Evolutionary conservation across 2,888 invertebrate genomes (phyloP).

Genomic region (Temnothorax ravouxi): DNA sequence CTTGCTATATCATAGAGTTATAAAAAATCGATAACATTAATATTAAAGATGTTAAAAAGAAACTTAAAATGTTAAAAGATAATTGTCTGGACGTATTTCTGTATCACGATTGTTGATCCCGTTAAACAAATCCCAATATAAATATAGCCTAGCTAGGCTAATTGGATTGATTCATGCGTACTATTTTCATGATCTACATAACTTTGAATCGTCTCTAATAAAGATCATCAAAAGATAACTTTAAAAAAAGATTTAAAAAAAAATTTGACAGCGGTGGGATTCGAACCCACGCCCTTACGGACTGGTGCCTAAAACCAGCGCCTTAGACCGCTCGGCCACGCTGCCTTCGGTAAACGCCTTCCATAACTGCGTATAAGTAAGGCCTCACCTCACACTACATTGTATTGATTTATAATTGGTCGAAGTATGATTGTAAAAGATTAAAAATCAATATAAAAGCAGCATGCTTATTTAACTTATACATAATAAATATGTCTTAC

Average conservation of each 20-base stretch:
- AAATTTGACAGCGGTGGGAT: slow-evolving; percentile 88
- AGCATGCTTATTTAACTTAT: background rate
- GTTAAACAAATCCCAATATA: background rate
- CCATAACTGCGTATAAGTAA: slow-evolving; percentile 39
- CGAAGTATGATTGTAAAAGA: background rate
- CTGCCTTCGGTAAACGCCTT: slow-evolving; percentile 83
- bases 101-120: background rate
- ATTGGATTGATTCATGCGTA: background rate
- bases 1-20: background rate
- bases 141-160: background rate
- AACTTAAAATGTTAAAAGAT: background rate
- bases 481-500: background rate
- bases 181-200: background rate
- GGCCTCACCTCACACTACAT: too few relatives aligned
- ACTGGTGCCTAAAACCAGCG: slow-evolving; percentile 90
- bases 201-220: background rate
- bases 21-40: background rate
- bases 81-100: background rate
- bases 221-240: background rate
- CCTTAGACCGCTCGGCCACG: slow-evolving; percentile 90
- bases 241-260: slow-evolving; percentile 72
- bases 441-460: background rate
- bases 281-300: slow-evolving; percentile 90
- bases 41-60: background rate
- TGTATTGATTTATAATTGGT: background rate